Base-by-base conservation (phyloP, 2,113 vertebrate genomes). In the Himantopus leucocephalus region DNA sequence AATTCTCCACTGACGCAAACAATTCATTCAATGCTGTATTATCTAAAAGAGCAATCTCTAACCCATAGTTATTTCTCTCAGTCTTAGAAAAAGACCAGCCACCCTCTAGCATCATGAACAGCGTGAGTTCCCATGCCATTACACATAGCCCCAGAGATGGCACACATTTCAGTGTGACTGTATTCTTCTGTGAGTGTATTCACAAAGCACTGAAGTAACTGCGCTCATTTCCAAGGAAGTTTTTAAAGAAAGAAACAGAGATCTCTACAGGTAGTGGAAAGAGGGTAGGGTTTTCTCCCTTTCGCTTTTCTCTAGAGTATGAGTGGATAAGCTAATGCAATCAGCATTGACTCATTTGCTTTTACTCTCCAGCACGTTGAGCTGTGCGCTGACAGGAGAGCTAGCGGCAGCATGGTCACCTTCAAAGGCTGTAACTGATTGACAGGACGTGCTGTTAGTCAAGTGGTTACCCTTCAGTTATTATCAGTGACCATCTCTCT, bases 41-140 rank as follows among this genome's bases (percentile, higher is more conserved):
- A 71, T 7, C 41, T 71, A 45, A 68, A 64, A 22, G 7, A 85
- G 30, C 58, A 76, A 29, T 12, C 26, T 76, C 70, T 85, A 59
- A 72, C 47, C 13, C 7, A 41, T 0, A 55, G 43, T 14, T 71
- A 24, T 27, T 96, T 64, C 14, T 88, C 16, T 17, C 50, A 14
- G 37, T 76, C 43, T 70, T 39, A 75, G 43, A 68, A 75, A 17
- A 78, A 74, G 32, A 52, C 16, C 35, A 91, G 45, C 1, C 30
- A 34, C 27, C 3, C 43, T 32, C 6, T 3, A 41, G 71, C 48
- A 70, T 5, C 29, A 60, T 0, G 5, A 76, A 12, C 14, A 72
- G 8, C 2, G 3, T 0, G 19, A 85, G 21, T 10, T 84, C 34
- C 71, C 43, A 22, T 18, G 32, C n/a, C 0, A 0, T 39, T 48